phyloP scores from a whole-genome alignment of 2,888 invertebrate genomes.

The Synanthedon vespiformis region DNA sequence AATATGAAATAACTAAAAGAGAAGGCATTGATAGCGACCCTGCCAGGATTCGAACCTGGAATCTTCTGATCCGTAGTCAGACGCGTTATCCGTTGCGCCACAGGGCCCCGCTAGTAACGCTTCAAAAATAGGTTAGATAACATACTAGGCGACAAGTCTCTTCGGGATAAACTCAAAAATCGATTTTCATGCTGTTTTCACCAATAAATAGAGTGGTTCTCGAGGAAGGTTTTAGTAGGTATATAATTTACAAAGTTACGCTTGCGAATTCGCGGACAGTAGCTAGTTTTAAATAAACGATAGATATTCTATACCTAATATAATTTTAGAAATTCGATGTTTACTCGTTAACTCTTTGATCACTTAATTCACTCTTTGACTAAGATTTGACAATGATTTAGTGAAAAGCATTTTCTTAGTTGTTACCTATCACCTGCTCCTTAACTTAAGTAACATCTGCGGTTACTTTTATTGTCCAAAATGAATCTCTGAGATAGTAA shows the following conservation, averaged over 20 bases:
- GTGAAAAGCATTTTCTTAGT: conserved; percentile 18
- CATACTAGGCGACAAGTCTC: not conserved
- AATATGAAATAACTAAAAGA: too few species aligned
- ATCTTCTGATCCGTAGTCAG: conserved; percentile 79
- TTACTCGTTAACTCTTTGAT: too few species aligned
- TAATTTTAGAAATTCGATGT: too few species aligned
- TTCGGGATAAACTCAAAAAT: too few species aligned
- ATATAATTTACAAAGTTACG: too few species aligned
- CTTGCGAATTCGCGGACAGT: too few species aligned
- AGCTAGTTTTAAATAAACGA: too few species aligned
- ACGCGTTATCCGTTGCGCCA: conserved; percentile 78
- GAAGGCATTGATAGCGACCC: conserved; percentile 37
- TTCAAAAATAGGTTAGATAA: too few species aligned
- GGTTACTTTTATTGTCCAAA: conserved; percentile 45
- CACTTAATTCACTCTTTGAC: not conserved
- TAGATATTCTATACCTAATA: too few species aligned
- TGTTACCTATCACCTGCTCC: conserved; percentile 38
- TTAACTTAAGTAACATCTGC: conserved; percentile 41
- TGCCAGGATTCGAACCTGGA: conserved; percentile 77
- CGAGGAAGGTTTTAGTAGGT: too few species aligned
- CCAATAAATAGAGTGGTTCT: too few species aligned
- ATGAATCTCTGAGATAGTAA: conserved; percentile 24
- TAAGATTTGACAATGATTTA: conserved; percentile 20
- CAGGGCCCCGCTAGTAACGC: conserved; percentile 46
- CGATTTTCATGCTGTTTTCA: too few species aligned